These are phyloP conservation scores for Ganaspis brasiliensis DNA, from an alignment of 2,888 invertebrate genomes.

Conservation along the genomic window DNA sequence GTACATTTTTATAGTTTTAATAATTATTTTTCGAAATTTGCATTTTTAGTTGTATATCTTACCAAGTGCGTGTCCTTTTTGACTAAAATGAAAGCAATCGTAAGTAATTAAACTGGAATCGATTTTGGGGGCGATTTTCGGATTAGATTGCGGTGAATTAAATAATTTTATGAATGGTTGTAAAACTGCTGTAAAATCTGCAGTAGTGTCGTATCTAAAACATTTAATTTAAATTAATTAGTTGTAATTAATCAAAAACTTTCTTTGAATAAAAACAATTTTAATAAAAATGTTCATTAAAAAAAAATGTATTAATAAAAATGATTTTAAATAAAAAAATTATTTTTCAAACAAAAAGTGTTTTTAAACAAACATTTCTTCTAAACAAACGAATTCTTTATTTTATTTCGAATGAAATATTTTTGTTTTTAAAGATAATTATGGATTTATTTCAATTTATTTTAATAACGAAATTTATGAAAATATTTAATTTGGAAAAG, in stretches of 20 bases:
- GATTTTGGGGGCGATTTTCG: constrained; percentile 81
- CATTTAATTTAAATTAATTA: neutral
- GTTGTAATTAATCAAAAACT: neutral
- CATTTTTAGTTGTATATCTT: constrained; percentile 61
- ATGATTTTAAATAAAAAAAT: too few relatives aligned
- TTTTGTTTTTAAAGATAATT: too few relatives aligned
- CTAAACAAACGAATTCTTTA: neutral
- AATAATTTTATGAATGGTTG: constrained; percentile 89
- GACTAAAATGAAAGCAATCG: constrained; percentile 91
- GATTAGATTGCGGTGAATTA: constrained; percentile 83
- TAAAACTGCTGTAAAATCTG: constrained; percentile 87
- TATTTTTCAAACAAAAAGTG: too few relatives aligned
- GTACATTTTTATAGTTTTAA: neutral
- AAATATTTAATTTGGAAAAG: too few relatives aligned
- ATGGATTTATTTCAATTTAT: neutral
- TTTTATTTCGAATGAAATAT: too few relatives aligned
- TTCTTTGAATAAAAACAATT: neutral
- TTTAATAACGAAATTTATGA: neutral
- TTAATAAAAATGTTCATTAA: too few relatives aligned
- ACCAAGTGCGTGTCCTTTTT: constrained; percentile 90
- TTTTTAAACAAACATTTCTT: too few relatives aligned
- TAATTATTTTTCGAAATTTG: too few relatives aligned
- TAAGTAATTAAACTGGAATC: constrained; percentile 88
- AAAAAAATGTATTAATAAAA: too few relatives aligned
- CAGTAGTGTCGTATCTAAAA: constrained; percentile 84